Base-by-base conservation (phyloP, 2,113 vertebrate species). In the Conger conger region DNA sequence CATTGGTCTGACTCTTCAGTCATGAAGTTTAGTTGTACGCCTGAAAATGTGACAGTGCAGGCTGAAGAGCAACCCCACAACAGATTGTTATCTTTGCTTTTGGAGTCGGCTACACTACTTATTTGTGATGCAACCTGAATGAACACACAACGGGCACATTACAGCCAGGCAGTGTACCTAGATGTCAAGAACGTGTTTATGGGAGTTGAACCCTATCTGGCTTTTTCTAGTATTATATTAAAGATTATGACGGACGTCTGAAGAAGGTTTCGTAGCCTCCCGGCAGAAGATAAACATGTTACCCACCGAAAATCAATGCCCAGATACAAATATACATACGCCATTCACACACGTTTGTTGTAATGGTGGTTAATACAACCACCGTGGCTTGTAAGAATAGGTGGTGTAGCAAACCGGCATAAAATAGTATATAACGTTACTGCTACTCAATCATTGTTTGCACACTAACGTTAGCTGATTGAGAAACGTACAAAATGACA, bases 401-500 rank as follows among this genome's bases (percentile, higher is more conserved):
- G 1, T 36, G 36, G 38, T 17, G 35, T 20, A 38, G 76, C 9
- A 73, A 73, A 73, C 3, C n/a, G 38, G 76, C 37, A 37, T 4
- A 38, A 3, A 17, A 63, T 36, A 1, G 40, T 5, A 54, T 8
- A 54, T 38, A 20, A 38, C 50, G 20, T 15, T 9, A 50, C 4
- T 23, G 35, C 15, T 27, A 45, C 16, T n/a, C 17, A 2, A n/a
- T 86, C 86, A 40, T 76, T 68, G 42, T 82, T 42, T 30, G 79
- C 80, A 57, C 81, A 42, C 60, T 79, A 81, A 79, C 76, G 73
- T 1, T 27, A 23, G 30, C n/a, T 42, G 80, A 85, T 40, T 83
- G 20, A 78, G n/a, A n/a, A n/a, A n/a, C n/a, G n/a, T n/a, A n/a
- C n/a, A n/a, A n/a, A n/a, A n/a, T 45, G 77, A 45, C 76, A 80